Evolutionary conservation across 2,888 invertebrate species (phyloP).

Genomic region (Minunthozetes semirufus): DNA sequence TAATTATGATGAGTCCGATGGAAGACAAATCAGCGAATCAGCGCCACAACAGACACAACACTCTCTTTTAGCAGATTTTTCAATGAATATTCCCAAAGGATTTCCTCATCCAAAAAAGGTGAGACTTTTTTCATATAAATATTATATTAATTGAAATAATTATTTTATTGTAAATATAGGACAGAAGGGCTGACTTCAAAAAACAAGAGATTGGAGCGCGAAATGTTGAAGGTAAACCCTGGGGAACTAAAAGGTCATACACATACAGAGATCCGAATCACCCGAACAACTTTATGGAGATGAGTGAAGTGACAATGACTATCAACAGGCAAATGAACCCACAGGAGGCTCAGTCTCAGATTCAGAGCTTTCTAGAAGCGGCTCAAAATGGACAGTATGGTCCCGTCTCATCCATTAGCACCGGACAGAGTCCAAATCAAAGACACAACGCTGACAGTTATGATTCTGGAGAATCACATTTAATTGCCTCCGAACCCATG

Average conservation of each 20-base stretch:
- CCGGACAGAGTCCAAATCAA: background rate
- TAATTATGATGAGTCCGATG: background rate
- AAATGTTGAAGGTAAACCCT: slow-evolving; percentile 29
- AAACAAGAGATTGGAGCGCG: slow-evolving; percentile 8
- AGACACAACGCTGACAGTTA: background rate
- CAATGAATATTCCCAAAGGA: background rate
- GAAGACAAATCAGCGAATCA: background rate
- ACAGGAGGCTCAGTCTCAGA: slow-evolving; percentile 1
- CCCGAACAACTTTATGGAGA: slow-evolving; percentile 31
- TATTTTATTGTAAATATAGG: too few species aligned
- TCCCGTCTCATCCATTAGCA: background rate
- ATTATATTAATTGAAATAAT: too few species aligned
- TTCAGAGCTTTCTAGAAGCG: background rate
- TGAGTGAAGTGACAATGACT: slow-evolving; percentile 25
- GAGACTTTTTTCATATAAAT: too few species aligned
- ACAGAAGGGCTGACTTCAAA: background rate
- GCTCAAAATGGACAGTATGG: slow-evolving; percentile 14
- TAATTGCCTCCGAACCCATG: background rate
- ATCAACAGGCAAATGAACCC: slow-evolving; percentile 14
- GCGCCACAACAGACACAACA: too few species aligned
- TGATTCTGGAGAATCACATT: background rate
- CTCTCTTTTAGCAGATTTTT: background rate
- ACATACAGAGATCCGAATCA: slow-evolving; percentile 29
- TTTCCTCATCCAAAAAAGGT: background rate
- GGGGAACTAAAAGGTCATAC: slow-evolving; percentile 27